Conservation (phyloP, 1,140 invertebrate genomes). For the Nixonia krombeini region DNA sequence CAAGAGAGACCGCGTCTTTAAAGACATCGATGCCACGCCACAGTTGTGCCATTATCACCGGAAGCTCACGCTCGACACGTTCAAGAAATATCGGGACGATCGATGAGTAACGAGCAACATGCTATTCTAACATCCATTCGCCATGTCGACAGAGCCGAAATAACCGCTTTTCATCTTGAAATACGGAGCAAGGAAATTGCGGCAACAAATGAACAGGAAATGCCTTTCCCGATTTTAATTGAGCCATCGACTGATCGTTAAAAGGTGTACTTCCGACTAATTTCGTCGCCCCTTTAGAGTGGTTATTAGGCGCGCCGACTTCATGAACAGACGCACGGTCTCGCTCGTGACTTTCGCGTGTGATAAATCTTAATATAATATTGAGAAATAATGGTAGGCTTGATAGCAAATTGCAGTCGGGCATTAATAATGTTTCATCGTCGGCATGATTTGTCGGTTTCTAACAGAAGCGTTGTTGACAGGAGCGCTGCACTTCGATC, state of each 20-base stretch:
- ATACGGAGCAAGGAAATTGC: neutral
- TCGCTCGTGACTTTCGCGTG: too few species aligned
- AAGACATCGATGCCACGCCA: conserved; percentile 7
- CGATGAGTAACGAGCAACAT: too few species aligned
- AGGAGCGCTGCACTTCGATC: conserved; percentile 22
- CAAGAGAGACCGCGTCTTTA: conserved; percentile 21
- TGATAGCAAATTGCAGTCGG: conserved; percentile 9
- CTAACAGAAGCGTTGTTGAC: conserved; percentile 19
- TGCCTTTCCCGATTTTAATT: too few species aligned
- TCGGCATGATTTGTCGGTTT: conserved; percentile 26
- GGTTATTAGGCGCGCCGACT: too few species aligned
- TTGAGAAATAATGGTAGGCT: conserved; percentile 11
- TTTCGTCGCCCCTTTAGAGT: too few species aligned
- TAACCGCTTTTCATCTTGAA: neutral
- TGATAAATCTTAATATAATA: conserved; percentile 12
- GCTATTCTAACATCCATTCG: too few species aligned
- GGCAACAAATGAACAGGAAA: too few species aligned
- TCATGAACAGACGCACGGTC: too few species aligned
- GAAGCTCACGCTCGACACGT: conserved; percentile 19
- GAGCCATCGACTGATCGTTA: too few species aligned
- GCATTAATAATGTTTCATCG: conserved; percentile 20
- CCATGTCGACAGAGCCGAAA: neutral
- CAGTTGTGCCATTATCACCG: conserved; percentile 27
- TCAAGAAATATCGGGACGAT: conserved; percentile 26
- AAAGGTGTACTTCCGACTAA: too few species aligned